Evolutionary conservation across 2,113 vertebrate genomes (phyloP).

Genomic region (Corvus hawaiiensis): DNA sequence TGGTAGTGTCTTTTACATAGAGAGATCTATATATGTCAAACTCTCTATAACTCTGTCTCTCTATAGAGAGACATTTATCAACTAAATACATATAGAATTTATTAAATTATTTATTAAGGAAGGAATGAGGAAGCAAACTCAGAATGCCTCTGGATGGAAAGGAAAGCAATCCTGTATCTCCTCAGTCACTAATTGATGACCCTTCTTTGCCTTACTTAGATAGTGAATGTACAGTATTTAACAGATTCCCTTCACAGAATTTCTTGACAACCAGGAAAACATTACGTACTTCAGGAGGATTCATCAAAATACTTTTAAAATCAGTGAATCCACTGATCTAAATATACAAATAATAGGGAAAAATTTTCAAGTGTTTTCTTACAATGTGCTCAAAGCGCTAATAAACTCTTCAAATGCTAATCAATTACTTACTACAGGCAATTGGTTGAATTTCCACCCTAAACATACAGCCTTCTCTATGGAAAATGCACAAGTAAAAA

Average conservation of each 20-base stretch:
- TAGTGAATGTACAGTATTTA: neutral
- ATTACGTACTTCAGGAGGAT: neutral
- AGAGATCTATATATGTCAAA: neutral
- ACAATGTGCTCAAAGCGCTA: neutral
- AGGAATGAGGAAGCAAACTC: neutral
- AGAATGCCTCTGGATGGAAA: neutral
- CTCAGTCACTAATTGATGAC: neutral
- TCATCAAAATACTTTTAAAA: constrained; percentile 54
- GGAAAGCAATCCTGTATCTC: neutral
- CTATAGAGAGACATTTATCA: neutral
- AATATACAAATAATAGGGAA: constrained; percentile 53
- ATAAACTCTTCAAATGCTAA: constrained; percentile 6
- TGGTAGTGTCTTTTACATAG: neutral
- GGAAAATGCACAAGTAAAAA: neutral
- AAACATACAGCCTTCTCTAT: neutral
- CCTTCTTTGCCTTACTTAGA: neutral
- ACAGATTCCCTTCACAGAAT: neutral
- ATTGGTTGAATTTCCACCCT: constrained; percentile 8
- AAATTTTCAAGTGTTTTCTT: constrained; percentile 16
- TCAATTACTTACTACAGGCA: constrained; percentile 8
- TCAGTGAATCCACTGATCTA: constrained; percentile 27
- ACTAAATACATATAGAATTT: neutral
- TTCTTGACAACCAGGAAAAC: neutral
- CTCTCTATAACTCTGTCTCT: neutral
- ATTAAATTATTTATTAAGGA: neutral